These are phyloP conservation scores for Caenorhabditis angaria DNA, from an alignment of 2,888 invertebrate genomes.

Conservation along the genomic window DNA sequence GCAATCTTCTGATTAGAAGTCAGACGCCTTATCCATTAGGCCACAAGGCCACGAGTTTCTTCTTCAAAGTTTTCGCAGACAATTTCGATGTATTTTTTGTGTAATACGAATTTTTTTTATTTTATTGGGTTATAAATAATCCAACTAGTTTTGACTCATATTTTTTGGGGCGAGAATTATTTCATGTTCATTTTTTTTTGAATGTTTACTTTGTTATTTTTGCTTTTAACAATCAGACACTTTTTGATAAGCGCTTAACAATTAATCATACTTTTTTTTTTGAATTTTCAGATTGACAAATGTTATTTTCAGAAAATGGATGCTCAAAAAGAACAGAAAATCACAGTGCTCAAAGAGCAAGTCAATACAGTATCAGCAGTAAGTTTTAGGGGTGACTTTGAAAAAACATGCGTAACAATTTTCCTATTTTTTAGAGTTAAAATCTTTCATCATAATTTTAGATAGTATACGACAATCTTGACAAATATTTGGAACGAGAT, in stretches of 20 bases:
- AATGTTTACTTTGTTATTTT: neutral
- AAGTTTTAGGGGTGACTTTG: neutral
- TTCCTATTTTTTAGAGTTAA: neutral
- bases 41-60: conserved; percentile 48
- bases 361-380: conserved; percentile 11
- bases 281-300: neutral
- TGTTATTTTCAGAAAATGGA: neutral
- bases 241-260: neutral
- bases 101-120: neutral
- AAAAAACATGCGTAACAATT: neutral
- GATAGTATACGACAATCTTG: conserved; percentile 11
- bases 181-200: neutral
- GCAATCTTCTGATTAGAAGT: conserved; percentile 70
- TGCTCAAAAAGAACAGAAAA: conserved; percentile 2
- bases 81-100: neutral
- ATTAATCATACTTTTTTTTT: neutral
- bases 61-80: neutral
- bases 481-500: conserved; percentile 8
- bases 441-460: neutral
- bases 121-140: conserved; percentile 6
- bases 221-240: neutral
- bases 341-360: conserved; percentile 5
- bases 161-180: no score
- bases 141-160: neutral
- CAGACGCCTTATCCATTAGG: conserved; percentile 71